Evolutionary conservation across 2,797 vertebrate genomes (phyloP), one percentile per base, ranked within the genome.

Genomic region (Triplophysa bombifrons): DNA sequence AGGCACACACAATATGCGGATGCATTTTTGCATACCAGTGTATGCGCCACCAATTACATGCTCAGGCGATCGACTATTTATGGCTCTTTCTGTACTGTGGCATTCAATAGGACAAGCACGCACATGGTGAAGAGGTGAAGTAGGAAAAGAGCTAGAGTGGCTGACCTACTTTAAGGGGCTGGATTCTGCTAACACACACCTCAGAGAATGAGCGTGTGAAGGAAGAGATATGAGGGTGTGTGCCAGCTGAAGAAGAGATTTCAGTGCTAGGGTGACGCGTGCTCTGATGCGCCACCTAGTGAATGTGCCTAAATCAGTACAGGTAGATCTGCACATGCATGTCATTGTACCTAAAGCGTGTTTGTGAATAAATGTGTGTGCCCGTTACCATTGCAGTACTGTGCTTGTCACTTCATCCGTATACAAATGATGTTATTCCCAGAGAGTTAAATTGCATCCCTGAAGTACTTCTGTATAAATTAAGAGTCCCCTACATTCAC

Each of bases 81-180:
- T 53, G 60, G 20, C 17, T 30, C 16, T 72, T 72, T 78, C 69
- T 73, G 11, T 46, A 72, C 38, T 27, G 51, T 56, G 14, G 30
- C 50, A 72, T 55, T 64, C 48, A 56, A 38, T 68, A 71, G 20
- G 25, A 72, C 53, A 65, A 34, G 64, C 46, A 78, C 72, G 75
- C 63, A 70, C 58, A 70, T 11, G 48, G 17, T 71, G 20, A 30
- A 55, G 63, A 76, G 27, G 67, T 61, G 27, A 76, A 64, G 67
- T 68, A 80, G 61, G 25, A 70, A 67, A 53, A 76, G 76, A 72
- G 72, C 69, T 53, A 14, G 46, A 53, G 80, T 55, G 61, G 64
- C 70, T 80, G 77, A 80, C 70, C 77, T 80, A 80, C 70, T 72
- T 80, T 67, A 78, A 63, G 77, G 77, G 70, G 51, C 70, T 80